Evolutionary conservation across 2,888 invertebrate species (phyloP), one percentile per base, ranked within the genome.

Genomic region (Rhagonycha lutea): DNA sequence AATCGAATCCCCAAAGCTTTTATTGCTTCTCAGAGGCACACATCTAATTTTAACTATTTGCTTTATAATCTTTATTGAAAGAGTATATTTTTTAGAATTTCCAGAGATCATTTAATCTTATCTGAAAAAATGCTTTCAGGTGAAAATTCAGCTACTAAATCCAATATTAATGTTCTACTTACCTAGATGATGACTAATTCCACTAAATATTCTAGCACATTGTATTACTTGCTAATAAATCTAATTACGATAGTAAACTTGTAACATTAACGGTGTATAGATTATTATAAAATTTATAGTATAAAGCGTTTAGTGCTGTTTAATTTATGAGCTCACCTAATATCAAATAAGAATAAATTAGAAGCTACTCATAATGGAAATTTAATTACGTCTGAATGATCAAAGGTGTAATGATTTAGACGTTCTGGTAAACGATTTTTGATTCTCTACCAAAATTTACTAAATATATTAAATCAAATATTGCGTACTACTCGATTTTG

Each of bases 21-120:
- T 73, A 73, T 73, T 73, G 69, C 69, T 68, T 73, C 69, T 68
- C 73, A 63, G 61, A 69, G 73, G 69, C 69, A 69, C 69, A 73
- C 68, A 73, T 73, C 73, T 63, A 69, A 73, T 73, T 73, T 73
- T 73, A 69, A 73, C 73, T 73, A 73, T 69, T 69, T 73, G 73
- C 73, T 68, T 69, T 73, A 63, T 62, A 60, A 68, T 61, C 32
- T 63, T 69, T 69, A 73, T 69, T 73, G 73, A 73, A 73, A 72
- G 67, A 72, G 67, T 72, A 68, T 68, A 67, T 72, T 72, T 65
- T 65, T 65, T 11, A 24, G 26, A n/a, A 24, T 65, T 18, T 26
- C 23, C 8, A 12, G 12, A 65, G 24, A 26, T 26, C 10, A 65
- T 26, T 26, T 65, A 12, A 47, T 11, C 47, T 47, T 47, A 47